These are phyloP conservation scores for Panthera leo DNA, from an alignment of 2,113 vertebrate species.

Conservation along the genomic window DNA sequence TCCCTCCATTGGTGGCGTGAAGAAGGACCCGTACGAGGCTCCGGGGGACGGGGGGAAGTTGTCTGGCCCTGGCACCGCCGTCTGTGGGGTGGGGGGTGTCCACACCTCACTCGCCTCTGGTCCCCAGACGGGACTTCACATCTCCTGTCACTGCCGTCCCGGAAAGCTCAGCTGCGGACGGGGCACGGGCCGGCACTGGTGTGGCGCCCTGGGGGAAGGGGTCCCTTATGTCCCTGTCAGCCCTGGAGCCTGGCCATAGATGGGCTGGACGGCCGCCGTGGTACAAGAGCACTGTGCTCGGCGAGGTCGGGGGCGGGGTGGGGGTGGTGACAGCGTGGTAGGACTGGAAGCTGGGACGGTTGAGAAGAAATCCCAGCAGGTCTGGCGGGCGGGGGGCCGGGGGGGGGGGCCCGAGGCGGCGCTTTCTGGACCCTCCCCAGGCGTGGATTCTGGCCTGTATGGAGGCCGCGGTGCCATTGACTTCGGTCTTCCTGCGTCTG, in stretches of 20 bases:
- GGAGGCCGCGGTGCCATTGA: rapidly evolving
- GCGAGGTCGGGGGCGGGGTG: no score
- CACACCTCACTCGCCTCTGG: rapidly evolving
- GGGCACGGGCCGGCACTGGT: rapidly evolving
- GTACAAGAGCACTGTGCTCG: no score
- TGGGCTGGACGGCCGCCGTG: neutral
- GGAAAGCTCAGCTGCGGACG: neutral
- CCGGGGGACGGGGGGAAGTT: neutral
- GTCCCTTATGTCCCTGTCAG: neutral
- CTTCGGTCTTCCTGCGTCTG: neutral
- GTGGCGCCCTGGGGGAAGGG: neutral
- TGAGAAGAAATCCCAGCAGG: no score
- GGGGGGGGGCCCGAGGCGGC: neutral
- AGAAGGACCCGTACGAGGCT: neutral
- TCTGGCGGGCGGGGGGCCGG: neutral
- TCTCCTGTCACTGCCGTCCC: rapidly evolving
- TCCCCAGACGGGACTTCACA: neutral
- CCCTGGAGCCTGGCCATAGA: neutral
- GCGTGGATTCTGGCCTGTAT: neutral
- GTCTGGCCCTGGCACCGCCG: neutral
- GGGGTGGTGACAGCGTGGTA: neutral
- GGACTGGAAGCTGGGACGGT: neutral
- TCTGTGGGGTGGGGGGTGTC: neutral
- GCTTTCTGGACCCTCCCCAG: neutral
- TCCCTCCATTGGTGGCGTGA: rapidly evolving